A percentile compares a stretch with the other conserved stretches of the same genome.
Evolutionary conservation across 2,113 vertebrate genomes (phyloP).

Genomic region (Bufo bufo): DNA sequence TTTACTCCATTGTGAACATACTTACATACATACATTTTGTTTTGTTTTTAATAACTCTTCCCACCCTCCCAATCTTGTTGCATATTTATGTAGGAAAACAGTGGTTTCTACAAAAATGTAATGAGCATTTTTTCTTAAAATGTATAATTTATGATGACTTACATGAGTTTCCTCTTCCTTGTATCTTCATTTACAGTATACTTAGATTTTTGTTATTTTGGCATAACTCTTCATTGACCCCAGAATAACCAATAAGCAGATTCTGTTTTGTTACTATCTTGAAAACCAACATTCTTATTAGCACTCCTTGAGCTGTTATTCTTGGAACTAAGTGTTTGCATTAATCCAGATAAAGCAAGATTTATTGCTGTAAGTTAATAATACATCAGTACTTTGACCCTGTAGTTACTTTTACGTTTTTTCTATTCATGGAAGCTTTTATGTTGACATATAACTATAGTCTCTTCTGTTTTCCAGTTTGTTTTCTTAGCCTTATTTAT

Average conservation of each 20-base stretch:
- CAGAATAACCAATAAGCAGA: conserved; percentile 25
- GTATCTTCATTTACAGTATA: conserved; percentile 20
- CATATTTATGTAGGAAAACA: too few relatives aligned
- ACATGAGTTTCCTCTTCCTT: background rate
- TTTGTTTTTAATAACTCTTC: background rate
- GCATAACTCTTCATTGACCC: background rate
- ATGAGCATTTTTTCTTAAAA: background rate
- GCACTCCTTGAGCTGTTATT: conserved; percentile 40
- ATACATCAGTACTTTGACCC: conserved; percentile 36
- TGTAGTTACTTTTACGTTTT: conserved; percentile 24
- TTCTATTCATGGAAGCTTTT: conserved; percentile 26
- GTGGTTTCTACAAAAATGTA: background rate
- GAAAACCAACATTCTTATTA: conserved; percentile 42
- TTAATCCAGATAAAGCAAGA: conserved; percentile 45
- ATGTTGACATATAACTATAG: conserved; percentile 22
- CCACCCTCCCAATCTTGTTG: too few relatives aligned
- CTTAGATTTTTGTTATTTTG: conserved; percentile 20
- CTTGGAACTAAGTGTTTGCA: conserved; percentile 36
- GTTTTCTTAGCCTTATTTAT: conserved; percentile 45
- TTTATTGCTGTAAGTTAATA: conserved; percentile 43
- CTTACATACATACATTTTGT: too few relatives aligned
- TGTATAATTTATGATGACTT: background rate
- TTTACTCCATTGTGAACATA: too few relatives aligned
- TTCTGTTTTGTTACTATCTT: conserved; percentile 45
- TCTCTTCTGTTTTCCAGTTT: conserved; percentile 31